phyloP scores from a whole-genome alignment of 2,113 vertebrate genomes.

The Delphinus delphis region DNA sequence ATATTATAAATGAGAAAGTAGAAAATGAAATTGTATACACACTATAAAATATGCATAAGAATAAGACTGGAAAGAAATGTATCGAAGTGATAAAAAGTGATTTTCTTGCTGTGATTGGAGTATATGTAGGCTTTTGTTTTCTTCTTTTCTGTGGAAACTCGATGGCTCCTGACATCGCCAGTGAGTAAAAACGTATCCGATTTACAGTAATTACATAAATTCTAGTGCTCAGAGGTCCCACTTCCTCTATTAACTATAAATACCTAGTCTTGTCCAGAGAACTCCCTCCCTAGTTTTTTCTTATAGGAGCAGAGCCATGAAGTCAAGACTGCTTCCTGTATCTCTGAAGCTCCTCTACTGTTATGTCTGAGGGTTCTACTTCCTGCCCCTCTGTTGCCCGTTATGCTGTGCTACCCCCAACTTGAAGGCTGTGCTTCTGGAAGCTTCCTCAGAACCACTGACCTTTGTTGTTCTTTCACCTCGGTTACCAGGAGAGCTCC shows the following conservation, averaged over 20 bases:
- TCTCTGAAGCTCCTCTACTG: neutral
- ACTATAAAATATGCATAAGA: neutral
- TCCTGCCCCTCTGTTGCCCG: neutral
- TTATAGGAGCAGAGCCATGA: neutral
- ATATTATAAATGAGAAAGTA: slow-evolving; percentile 13
- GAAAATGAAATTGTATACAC: neutral
- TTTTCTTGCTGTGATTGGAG: neutral
- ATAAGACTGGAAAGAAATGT: neutral
- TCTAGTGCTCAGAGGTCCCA: neutral
- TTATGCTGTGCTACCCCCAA: neutral
- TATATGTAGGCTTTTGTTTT: neutral
- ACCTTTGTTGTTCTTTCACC: neutral
- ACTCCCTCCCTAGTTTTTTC: neutral
- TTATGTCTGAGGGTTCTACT: neutral
- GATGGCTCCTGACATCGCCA: neutral
- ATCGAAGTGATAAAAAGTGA: neutral
- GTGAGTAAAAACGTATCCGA: neutral
- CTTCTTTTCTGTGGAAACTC: neutral
- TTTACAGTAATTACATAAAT: neutral
- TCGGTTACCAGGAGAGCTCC: neutral
- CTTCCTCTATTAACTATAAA: neutral
- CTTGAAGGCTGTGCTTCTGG: neutral
- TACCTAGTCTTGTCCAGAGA: neutral
- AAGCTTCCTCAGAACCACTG: neutral
- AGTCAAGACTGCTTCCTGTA: neutral